A percentile compares a stretch with the other conserved stretches of the same genome.
These are phyloP conservation scores for Malacoraja senta DNA, from an alignment of 2,797 vertebrate genomes.

Conservation along the genomic window DNA sequence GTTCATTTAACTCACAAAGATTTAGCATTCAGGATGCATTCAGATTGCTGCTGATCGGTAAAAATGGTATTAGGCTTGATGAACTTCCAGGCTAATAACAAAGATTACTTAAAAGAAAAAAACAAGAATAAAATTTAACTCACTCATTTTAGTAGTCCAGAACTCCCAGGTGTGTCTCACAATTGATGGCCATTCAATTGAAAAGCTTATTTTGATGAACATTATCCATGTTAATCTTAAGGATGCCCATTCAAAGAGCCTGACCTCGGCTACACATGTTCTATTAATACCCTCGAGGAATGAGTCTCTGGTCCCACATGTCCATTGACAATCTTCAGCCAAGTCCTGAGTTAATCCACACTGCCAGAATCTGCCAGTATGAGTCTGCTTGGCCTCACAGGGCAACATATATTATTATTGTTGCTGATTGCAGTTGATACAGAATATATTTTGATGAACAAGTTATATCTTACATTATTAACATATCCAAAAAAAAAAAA, in stretches of 20 bases:
- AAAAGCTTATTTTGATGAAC: background rate
- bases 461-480: background rate
- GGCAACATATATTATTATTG: background rate
- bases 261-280: background rate
- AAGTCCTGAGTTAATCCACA: background rate
- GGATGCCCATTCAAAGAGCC: background rate
- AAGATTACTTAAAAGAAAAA: background rate
- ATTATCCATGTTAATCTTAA: background rate
- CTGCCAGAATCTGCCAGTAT: background rate
- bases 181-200: background rate
- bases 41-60: background rate
- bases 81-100: background rate
- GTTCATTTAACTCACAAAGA: background rate
- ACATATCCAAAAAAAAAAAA: background rate
- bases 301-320: background rate
- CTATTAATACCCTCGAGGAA: background rate
- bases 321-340: background rate
- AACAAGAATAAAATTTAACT: background rate
- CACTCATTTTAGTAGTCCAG: background rate
- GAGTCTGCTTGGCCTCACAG: background rate
- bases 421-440: background rate
- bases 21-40: background rate
- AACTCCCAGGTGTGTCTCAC: background rate
- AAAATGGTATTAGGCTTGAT: background rate
- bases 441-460: background rate